These are phyloP conservation scores for Hypena proboscidalis DNA, from an alignment of 2,888 invertebrate species.

Conservation along the genomic window DNA sequence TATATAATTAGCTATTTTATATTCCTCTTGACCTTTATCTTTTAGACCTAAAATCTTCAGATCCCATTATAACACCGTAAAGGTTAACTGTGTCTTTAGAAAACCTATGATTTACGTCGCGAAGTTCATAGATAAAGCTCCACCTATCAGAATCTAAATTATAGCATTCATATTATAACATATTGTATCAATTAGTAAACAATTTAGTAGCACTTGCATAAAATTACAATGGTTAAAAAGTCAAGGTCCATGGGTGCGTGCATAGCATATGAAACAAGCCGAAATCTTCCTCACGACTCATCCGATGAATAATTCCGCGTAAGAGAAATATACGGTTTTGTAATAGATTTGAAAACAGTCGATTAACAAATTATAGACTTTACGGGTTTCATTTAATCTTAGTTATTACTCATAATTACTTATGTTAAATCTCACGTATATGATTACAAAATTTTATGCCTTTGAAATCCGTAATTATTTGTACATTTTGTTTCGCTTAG, in stretches of 20 bases:
- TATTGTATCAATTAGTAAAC: conserved; percentile 26
- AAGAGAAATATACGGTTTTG: conserved; percentile 35
- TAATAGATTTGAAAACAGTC: conserved; percentile 36
- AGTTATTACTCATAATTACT: conserved; percentile 11
- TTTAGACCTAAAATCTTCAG: no score
- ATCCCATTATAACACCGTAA: no score
- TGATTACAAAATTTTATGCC: conserved; percentile 9
- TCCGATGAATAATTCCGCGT: conserved; percentile 24
- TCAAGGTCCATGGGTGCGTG: conserved; percentile 35
- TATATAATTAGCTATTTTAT: no score
- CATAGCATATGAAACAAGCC: conserved; percentile 23
- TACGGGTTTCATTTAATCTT: conserved; percentile 7
- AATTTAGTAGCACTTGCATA: conserved; percentile 17
- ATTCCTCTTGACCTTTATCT: no score
- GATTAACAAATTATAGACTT: conserved; percentile 36
- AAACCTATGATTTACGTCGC: no score
- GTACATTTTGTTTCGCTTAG: conserved; percentile 11
- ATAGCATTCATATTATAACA: conserved; percentile 1
- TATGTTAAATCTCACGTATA: conserved; percentile 10
- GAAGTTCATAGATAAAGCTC: no score
- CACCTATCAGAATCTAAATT: no score
- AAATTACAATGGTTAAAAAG: conserved; percentile 33
- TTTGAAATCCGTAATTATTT: conserved; percentile 22
- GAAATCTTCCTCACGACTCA: conserved; percentile 33
- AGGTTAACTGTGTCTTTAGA: no score